Evolutionary conservation across 2,888 invertebrate genomes (phyloP).

Genomic region (Lasioglossum villosulum): DNA sequence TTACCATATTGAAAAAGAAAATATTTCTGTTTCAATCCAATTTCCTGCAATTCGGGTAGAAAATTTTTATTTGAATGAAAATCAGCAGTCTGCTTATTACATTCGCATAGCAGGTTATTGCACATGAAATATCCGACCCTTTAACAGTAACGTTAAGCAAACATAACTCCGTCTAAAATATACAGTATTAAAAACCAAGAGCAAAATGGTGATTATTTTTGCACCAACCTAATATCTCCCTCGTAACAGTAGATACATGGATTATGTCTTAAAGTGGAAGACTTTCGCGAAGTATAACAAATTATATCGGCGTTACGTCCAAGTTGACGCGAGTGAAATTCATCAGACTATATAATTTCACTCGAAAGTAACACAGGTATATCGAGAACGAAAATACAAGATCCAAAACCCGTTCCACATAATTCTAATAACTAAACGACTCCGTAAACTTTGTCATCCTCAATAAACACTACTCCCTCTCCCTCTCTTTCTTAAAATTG

Average conservation of each 20-base stretch:
- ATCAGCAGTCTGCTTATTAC: too few species aligned
- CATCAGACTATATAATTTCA: not conserved
- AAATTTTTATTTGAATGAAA: too few species aligned
- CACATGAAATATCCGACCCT: too few species aligned
- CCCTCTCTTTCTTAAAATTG: not conserved
- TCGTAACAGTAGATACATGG: not conserved
- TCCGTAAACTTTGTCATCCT: not conserved
- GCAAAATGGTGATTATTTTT: not conserved
- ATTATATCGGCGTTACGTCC: not conserved
- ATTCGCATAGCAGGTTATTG: too few species aligned
- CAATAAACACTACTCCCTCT: not conserved
- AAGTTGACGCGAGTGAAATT: not conserved
- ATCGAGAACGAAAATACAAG: not conserved
- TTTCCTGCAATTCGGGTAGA: too few species aligned
- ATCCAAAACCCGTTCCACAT: not conserved
- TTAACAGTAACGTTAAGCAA: too few species aligned
- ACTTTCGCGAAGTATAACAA: constrained; percentile 48
- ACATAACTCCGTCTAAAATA: too few species aligned
- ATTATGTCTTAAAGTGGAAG: constrained; percentile 47
- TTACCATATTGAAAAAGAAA: too few species aligned
- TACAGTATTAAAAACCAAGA: not conserved
- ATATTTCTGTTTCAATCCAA: too few species aligned
- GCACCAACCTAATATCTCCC: not conserved
- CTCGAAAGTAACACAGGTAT: not conserved
- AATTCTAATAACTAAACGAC: not conserved